A percentile compares a stretch with the other conserved stretches of the same genome.
These are phyloP conservation scores for Liparis tanakae DNA, from an alignment of 2,797 vertebrate genomes.

Conservation along the genomic window DNA sequence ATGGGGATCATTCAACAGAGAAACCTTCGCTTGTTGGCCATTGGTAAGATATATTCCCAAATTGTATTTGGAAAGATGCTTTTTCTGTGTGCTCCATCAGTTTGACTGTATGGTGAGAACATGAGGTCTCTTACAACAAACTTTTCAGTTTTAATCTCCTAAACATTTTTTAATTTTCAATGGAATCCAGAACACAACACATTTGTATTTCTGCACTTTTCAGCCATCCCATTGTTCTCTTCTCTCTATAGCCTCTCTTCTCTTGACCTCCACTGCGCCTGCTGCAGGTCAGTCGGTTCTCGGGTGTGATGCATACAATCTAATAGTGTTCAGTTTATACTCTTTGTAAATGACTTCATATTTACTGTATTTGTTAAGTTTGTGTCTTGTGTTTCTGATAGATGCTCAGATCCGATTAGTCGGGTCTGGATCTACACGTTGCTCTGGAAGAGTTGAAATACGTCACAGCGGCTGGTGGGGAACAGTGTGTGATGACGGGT, in stretches of 20 bases:
- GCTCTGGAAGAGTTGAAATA: constrained; percentile 54
- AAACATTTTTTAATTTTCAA: not conserved
- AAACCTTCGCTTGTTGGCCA: not conserved
- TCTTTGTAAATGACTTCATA: not conserved
- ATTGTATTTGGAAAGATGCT: not conserved
- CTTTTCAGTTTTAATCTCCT: not conserved
- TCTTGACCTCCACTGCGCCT: not conserved
- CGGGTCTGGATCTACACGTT: not conserved
- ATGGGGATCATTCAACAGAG: constrained; percentile 17
- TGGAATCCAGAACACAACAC: not conserved
- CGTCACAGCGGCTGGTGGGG: constrained; percentile 9
- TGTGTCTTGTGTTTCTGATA: not conserved
- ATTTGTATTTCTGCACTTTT: not conserved
- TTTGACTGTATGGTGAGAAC: not conserved
- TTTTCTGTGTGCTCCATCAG: no score
- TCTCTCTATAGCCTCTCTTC: constrained; percentile 10
- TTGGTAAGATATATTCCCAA: constrained; percentile 10
- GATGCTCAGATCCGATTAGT: not conserved
- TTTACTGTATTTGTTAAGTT: not conserved
- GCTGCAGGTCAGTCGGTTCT: constrained; percentile 19
- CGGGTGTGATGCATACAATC: not conserved
- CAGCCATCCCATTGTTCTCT: not conserved
- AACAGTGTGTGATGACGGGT: constrained; percentile 23
- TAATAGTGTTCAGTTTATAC: not conserved
- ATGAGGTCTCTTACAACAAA: not conserved